These are phyloP conservation scores for Dinocampus coccinellae DNA, from an alignment of 2,888 invertebrate species.

Conservation along the genomic window DNA sequence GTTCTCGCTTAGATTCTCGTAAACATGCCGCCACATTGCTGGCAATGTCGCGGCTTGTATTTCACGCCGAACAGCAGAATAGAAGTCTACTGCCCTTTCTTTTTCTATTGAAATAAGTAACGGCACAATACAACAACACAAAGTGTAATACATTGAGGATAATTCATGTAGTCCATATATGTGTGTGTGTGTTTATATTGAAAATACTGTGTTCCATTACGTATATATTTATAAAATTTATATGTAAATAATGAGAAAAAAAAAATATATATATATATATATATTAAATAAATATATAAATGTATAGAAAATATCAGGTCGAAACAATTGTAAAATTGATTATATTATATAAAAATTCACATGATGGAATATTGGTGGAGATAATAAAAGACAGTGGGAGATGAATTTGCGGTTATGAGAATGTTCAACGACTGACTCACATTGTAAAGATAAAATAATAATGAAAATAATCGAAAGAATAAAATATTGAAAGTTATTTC, in stretches of 20 bases:
- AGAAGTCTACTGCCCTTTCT: conserved; percentile 41
- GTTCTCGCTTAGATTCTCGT: conserved; percentile 43
- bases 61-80: conserved; percentile 54
- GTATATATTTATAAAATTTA: no score
- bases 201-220: no score
- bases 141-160: neutral
- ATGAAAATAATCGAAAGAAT: neutral
- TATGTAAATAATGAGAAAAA: no score
- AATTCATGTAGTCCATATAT: neutral
- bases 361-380: conserved; percentile 2
- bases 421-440: neutral
- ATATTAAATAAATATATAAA: no score
- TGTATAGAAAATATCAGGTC: neutral
- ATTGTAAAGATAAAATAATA: neutral
- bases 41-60: conserved; percentile 51
- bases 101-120: neutral
- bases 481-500: neutral
- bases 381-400: neutral
- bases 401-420: conserved; percentile 8
- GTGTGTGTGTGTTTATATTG: no score
- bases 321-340: neutral
- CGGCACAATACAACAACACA: neutral
- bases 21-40: conserved; percentile 50
- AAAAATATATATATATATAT: no score
- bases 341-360: neutral